Base-by-base conservation (phyloP, 2,113 vertebrate species). In the Rhynchomys soricoides region DNA sequence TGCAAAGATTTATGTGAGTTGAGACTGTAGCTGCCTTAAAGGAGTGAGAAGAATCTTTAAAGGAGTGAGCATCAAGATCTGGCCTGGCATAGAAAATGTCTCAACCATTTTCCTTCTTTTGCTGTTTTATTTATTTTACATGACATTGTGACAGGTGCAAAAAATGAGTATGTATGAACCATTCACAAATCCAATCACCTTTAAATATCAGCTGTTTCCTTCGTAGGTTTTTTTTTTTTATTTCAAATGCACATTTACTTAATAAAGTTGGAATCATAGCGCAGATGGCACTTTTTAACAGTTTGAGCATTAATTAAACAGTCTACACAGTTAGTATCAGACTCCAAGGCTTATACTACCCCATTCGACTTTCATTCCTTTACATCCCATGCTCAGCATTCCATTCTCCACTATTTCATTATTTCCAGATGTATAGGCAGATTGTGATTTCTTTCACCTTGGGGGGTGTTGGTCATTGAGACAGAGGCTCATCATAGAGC, bases 51-150 rank as follows among this genome's bases (percentile, higher is more conserved):
- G 43, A 85, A 62, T 0, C 22, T 0, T n/a, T n/a, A n/a, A n/a
- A n/a, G n/a, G n/a, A n/a, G n/a, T 55, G 31, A 79, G 26, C 43
- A 43, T 12, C 15, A 26, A 0, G 0, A 21, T 88, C 62, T 66
- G 77, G 26, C 40, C 87, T 87, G 55, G 15, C n/a, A 66, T 26
- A 66, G 57, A 85, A 87, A 75, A 57, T 57, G 43, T 77, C 21
- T 57, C 73, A 82, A 3, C 70, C 57, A 48, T 45, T 90, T 93
- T 87, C 13, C n/a, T 93, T 90, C 91, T 59, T 5, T 70, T 77
- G n/a, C 94, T 21, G 57, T 86, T 95, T 90, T 74, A 96, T 59
- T 96, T 89, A 89, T 92, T 96, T 88, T 5, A 93, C n/a, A 68
- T 73, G 75, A 79, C 1, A 64, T 73, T 75, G 12, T 86, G 55